Percentiles rank a stretch among this genome's conserved stretches.
Conservation (phyloP, 2,888 invertebrate genomes). For the Peribatodes rhomboidaria region DNA sequence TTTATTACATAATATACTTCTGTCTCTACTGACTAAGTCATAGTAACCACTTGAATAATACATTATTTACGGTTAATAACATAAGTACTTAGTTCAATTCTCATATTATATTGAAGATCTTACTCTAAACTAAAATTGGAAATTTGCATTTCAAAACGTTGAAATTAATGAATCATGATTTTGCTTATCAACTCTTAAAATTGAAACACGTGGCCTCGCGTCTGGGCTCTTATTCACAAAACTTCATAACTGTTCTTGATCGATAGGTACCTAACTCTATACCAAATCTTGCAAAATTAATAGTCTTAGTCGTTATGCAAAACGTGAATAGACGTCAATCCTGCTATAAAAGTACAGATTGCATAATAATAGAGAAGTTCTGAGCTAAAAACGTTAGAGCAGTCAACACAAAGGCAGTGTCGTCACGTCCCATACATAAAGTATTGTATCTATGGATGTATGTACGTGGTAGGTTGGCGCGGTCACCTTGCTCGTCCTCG, state of each 20-base stretch:
- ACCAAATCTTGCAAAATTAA: background rate
- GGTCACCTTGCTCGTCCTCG: conserved; percentile 83
- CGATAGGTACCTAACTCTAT: too few relatives aligned
- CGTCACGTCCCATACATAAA: conserved; percentile 46
- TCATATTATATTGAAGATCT: background rate
- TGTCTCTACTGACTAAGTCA: background rate
- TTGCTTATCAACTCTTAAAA: background rate
- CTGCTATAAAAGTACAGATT: background rate
- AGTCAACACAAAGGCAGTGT: conserved; percentile 41
- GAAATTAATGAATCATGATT: background rate
- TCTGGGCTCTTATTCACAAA: too few relatives aligned
- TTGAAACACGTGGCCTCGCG: too few relatives aligned
- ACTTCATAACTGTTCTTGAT: too few relatives aligned
- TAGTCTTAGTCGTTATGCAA: background rate
- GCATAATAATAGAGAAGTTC: conserved; percentile 28
- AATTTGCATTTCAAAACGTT: background rate
- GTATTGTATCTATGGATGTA: conserved; percentile 23
- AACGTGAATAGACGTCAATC: background rate
- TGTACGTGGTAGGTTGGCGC: conserved; percentile 53
- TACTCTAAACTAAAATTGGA: background rate
- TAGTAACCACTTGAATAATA: background rate
- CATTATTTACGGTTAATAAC: too few relatives aligned
- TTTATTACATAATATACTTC: background rate
- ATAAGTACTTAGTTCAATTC: background rate
- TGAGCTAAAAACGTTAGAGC: conserved; percentile 34